phyloP scores from a whole-genome alignment of 35 echinoderm and acorn worm genomes.

The Lytechinus variegatus region DNA sequence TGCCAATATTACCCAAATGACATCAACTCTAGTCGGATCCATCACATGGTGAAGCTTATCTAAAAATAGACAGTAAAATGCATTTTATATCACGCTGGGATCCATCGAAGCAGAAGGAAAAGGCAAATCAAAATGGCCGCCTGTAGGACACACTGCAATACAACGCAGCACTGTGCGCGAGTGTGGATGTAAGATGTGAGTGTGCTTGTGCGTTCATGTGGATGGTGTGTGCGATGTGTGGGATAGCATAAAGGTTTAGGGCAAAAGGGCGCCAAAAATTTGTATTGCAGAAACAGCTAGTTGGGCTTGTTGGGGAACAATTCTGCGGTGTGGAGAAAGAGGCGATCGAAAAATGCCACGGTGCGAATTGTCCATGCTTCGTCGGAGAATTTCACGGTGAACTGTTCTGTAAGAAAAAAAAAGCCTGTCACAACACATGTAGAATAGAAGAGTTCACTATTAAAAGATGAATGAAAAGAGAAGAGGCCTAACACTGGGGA shows the following conservation, averaged over 20 bases:
- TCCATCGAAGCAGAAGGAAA: neutral
- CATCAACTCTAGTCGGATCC: slow-evolving; percentile 13
- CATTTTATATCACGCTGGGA: slow-evolving; percentile 22
- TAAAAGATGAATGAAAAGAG: slow-evolving; percentile 44
- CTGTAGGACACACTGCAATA: neutral
- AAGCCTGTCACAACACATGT: slow-evolving; percentile 31
- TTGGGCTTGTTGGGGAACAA: neutral
- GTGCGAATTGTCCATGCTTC: slow-evolving; percentile 42
- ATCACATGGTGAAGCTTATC: neutral
- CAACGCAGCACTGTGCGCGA: neutral
- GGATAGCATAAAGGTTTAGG: slow-evolving; percentile 1
- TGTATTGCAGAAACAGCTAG: slow-evolving; percentile 44
- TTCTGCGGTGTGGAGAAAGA: neutral
- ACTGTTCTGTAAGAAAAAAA: slow-evolving; percentile 17
- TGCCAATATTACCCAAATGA: slow-evolving; percentile 32
- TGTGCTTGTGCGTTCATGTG: slow-evolving; percentile 26
- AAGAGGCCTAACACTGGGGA: neutral
- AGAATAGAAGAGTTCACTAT: slow-evolving; percentile 34
- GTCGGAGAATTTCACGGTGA: slow-evolving; percentile 44
- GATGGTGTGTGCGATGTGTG: slow-evolving; percentile 16
- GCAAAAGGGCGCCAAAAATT: slow-evolving; percentile 44
- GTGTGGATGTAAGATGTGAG: slow-evolving; percentile 14
- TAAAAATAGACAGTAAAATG: slow-evolving; percentile 33
- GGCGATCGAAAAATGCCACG: slow-evolving; percentile 32
- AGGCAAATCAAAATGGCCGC: slow-evolving; percentile 34